These are phyloP conservation scores for Caretta caretta DNA, from an alignment of 2,113 vertebrate species.

Conservation along the genomic window DNA sequence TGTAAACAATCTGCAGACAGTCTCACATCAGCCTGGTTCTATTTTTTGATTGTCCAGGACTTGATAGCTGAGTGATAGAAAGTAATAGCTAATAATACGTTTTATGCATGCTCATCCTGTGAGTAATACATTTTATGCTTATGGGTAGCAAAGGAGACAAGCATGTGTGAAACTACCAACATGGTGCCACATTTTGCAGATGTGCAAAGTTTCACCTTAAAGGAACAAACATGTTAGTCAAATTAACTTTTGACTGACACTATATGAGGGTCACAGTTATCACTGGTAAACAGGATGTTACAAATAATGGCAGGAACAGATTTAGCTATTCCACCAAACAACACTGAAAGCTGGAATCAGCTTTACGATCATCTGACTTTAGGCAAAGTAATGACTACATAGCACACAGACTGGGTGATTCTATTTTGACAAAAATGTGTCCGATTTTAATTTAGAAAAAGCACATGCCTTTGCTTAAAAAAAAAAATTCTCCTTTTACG, in stretches of 20 bases:
- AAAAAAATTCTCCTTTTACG: conserved; percentile 46
- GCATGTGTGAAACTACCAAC: conserved; percentile 71
- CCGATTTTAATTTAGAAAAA: conserved; percentile 80
- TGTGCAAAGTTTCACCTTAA: neutral
- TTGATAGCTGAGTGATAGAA: conserved; percentile 84
- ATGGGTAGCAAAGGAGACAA: conserved; percentile 76
- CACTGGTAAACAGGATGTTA: neutral
- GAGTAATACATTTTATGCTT: conserved; percentile 82
- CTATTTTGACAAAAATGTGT: conserved; percentile 81
- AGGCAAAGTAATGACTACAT: conserved; percentile 26
- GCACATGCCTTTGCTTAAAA: conserved; percentile 57
- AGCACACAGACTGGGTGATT: conserved; percentile 71
- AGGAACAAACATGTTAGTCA: neutral
- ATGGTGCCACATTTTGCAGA: neutral
- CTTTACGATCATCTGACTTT: conserved; percentile 69
- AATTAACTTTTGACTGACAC: neutral
- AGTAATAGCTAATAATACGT: conserved; percentile 85
- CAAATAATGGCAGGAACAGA: conserved; percentile 62
- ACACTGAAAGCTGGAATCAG: conserved; percentile 71
- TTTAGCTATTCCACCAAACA: conserved; percentile 64
- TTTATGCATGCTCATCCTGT: conserved; percentile 83
- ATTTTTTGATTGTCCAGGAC: conserved; percentile 88
- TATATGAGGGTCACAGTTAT: rapidly evolving
- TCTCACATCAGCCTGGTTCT: conserved; percentile 80
- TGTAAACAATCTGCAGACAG: conserved; percentile 82